These are phyloP conservation scores for Sarcophaga caerulescens DNA, from an alignment of 2,888 invertebrate genomes.

Conservation along the genomic window DNA sequence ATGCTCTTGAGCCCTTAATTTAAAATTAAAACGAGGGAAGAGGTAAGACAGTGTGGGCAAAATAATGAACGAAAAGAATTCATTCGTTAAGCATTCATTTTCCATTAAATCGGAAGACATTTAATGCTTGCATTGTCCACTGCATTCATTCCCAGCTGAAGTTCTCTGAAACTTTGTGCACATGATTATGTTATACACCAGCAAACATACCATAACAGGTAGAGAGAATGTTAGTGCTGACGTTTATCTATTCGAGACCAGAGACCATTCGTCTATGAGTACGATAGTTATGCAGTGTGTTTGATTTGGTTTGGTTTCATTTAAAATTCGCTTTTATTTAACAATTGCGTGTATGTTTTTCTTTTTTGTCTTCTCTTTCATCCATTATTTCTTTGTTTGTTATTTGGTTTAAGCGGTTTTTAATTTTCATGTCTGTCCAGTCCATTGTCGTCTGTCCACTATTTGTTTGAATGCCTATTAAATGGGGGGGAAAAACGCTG, in stretches of 20 bases:
- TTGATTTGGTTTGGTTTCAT: conserved; percentile 16
- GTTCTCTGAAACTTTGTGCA: too few species aligned
- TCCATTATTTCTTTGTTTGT: neutral
- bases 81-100: conserved; percentile 33
- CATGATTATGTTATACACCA: too few species aligned
- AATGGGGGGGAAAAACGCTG: conserved; percentile 24
- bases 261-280: conserved; percentile 4
- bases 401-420: conserved; percentile 44
- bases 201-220: too few species aligned
- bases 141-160: too few species aligned
- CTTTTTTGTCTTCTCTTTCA: conserved; percentile 14
- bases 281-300: neutral
- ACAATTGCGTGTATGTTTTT: conserved; percentile 54
- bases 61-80: neutral
- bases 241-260: too few species aligned
- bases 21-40: neutral
- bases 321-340: conserved; percentile 43
- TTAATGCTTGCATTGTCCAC: too few species aligned
- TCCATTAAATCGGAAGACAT: conserved; percentile 19
- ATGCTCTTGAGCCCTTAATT: neutral
- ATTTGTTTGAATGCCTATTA: conserved; percentile 29
- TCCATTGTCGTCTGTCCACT: neutral
- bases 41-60: neutral
- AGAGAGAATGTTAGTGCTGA: too few species aligned
- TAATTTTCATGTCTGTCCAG: conserved; percentile 15